These are phyloP conservation scores for Achlya flavicornis DNA, from an alignment of 2,888 invertebrate genomes.

Conservation along the genomic window DNA sequence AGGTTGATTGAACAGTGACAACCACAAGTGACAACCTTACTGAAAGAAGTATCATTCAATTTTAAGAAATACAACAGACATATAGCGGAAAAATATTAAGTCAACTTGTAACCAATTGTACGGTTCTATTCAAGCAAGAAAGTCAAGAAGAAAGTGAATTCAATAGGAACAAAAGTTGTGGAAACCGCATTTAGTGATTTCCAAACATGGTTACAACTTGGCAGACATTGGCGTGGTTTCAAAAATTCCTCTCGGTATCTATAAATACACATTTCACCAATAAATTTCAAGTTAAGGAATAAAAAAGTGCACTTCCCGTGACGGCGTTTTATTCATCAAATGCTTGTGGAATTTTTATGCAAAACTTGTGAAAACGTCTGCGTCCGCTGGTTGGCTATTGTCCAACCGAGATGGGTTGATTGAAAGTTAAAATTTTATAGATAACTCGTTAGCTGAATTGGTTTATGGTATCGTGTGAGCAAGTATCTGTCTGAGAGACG, in stretches of 20 bases:
- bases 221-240: slow-evolving; percentile 57
- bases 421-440: slow-evolving; percentile 28
- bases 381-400: slow-evolving; percentile 53
- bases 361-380: slow-evolving; percentile 67
- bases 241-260: slow-evolving; percentile 46
- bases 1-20: slow-evolving; percentile 17
- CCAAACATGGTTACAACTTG: slow-evolving; percentile 53
- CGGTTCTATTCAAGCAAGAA: background rate
- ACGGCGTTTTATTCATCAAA: slow-evolving; percentile 63
- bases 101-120: background rate
- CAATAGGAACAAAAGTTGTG: slow-evolving; percentile 41
- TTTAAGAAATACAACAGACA: too few species aligned
- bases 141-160: slow-evolving; percentile 37
- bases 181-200: slow-evolving; percentile 45
- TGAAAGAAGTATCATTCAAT: too few species aligned
- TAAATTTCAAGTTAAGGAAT: slow-evolving; percentile 58
- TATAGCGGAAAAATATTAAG: too few species aligned
- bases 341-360: slow-evolving; percentile 63
- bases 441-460: slow-evolving; percentile 7
- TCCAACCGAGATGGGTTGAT: slow-evolving; percentile 53
- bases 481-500: slow-evolving; percentile 23
- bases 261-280: slow-evolving; percentile 61
- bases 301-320: slow-evolving; percentile 44
- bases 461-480: background rate
- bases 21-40: too few species aligned